Evolutionary conservation across 2,797 vertebrate genomes (phyloP), one percentile per base, ranked within the genome.

Genomic region (Triplophysa yarkandensis): DNA sequence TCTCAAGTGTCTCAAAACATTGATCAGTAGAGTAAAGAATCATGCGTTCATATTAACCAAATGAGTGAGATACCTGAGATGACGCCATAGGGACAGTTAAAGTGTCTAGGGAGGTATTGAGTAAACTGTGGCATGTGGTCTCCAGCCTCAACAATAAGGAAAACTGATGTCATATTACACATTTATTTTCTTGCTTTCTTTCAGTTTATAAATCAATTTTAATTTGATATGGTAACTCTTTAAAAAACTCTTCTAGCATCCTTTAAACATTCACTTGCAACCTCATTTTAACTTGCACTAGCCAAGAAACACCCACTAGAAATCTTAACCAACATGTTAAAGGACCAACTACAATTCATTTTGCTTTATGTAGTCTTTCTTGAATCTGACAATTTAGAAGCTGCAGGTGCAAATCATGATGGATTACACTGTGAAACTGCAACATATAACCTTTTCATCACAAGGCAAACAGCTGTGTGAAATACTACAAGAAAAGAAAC

Each of bases 11-110:
- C n/a, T n/a, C n/a, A n/a, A n/a, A n/a, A n/a, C n/a, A n/a, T n/a
- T n/a, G n/a, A n/a, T n/a, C n/a, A n/a, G n/a, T n/a, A n/a, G n/a
- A n/a, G n/a, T n/a, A 28, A 16, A 30, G 13, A 14, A 27, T 21
- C 52, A 52, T 2, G n/a, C 52, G 43, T 66, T 28, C 44, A 43
- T 61, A 11, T 43, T 60, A 46, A 72, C 41, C 63, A 34, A 66
- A 65, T 54, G 34, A 62, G n/a, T 43, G 36, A 46, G 63, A 77
- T 55, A 77, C 55, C 34, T 54, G 69, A 67, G 54, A 63, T 68
- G 65, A 55, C 58, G 41, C 17, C 17, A 36, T 54, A 17, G 1
- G 28, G 52, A 28, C 16, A 6, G 34, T 46, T 78, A 44, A 62
- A 9, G 76, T 78, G 68, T 78, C 76, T 23, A 19, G 3, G 39